These are phyloP conservation scores for Cichlasoma orientale DNA, from an alignment of 2,797 vertebrate species.

Conservation along the genomic window DNA sequence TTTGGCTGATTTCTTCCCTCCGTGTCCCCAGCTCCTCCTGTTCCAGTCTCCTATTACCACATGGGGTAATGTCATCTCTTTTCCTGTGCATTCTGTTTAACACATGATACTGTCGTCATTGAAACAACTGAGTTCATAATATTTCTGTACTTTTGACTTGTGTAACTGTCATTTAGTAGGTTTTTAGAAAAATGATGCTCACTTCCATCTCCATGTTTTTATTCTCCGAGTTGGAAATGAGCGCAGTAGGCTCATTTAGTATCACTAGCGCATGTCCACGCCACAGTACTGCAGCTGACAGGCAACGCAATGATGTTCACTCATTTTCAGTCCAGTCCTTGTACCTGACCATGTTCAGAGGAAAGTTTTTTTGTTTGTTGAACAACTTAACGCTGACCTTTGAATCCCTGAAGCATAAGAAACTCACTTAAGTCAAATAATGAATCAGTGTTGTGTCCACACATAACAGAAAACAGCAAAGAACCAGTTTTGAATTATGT, in stretches of 20 bases:
- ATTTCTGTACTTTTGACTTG: conserved; percentile 13
- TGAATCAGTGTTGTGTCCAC: neutral
- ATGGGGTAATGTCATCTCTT: conserved; percentile 4
- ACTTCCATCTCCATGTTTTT: neutral
- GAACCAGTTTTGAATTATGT: neutral
- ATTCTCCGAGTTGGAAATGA: neutral
- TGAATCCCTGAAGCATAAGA: neutral
- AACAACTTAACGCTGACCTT: neutral
- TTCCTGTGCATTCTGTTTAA: conserved; percentile 17
- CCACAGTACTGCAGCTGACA: neutral
- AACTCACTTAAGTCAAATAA: neutral
- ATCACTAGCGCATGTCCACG: no score
- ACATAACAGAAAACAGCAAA: neutral
- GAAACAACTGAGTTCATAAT: neutral
- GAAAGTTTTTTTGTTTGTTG: neutral
- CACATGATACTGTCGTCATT: conserved; percentile 15
- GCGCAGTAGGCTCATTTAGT: neutral
- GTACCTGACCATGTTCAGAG: neutral
- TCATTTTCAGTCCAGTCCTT: neutral
- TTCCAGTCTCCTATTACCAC: conserved; percentile 32
- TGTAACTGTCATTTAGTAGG: neutral
- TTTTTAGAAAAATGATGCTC: neutral
- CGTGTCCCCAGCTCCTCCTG: conserved; percentile 18
- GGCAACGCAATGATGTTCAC: fast-evolving
- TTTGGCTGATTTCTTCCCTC: conserved; percentile 23